Percentiles rank a stretch among this genome's conserved stretches.
Conservation (phyloP, 1,140 invertebrate genomes). For the Nasonia giraulti region DNA sequence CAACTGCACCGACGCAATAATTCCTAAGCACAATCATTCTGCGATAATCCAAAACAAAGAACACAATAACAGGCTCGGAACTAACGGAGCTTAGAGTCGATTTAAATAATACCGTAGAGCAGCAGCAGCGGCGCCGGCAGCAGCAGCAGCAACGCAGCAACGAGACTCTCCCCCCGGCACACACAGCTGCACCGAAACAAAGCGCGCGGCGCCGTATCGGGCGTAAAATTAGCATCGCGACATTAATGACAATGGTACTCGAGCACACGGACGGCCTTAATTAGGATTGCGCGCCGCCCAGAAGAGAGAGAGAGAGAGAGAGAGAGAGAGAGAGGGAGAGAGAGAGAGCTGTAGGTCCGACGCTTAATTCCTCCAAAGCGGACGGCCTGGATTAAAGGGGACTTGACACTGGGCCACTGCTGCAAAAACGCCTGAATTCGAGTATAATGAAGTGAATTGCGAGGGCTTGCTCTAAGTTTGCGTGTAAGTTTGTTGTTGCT, state of each 20-base stretch:
- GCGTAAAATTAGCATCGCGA: constrained; percentile 41
- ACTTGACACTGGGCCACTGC: background rate
- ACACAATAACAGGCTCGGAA: background rate
- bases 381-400: constrained; percentile 5
- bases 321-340: background rate
- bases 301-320: too few species aligned
- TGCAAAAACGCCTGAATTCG: background rate
- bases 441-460: too few species aligned
- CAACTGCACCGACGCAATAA: constrained; percentile 6
- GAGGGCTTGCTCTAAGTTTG: too few species aligned
- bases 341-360: background rate
- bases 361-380: constrained; percentile 4
- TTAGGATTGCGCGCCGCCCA: constrained; percentile 20
- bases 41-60: constrained; percentile 39
- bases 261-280: constrained; percentile 21
- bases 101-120: constrained; percentile 41
- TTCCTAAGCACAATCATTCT: constrained; percentile 22
- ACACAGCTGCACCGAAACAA: background rate
- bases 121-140: background rate
- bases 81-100: constrained; percentile 7
- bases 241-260: constrained; percentile 36
- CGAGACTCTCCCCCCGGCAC: too few species aligned
- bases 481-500: too few species aligned
- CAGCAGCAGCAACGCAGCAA: too few species aligned
- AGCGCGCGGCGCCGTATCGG: constrained; percentile 17